phyloP scores from a whole-genome alignment of 1,140 invertebrate genomes.

The Papilio polytes region DNA sequence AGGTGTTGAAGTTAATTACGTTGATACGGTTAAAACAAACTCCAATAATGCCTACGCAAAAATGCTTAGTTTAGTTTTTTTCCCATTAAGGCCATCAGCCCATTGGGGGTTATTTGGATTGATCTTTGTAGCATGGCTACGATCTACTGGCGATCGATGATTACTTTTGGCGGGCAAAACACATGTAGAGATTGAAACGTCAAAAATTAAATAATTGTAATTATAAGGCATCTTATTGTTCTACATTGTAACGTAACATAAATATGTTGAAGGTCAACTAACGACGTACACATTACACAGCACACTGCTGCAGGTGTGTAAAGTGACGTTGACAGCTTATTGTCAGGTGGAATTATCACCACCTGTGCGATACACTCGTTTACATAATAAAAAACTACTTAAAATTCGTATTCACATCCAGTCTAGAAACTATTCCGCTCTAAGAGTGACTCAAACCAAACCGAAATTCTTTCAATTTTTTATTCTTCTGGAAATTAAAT shows the following conservation, averaged over 20 bases:
- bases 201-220: neutral
- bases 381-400: slow-evolving; percentile 34
- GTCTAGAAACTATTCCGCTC: neutral
- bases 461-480: neutral
- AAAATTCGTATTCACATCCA: neutral
- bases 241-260: neutral
- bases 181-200: neutral
- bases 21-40: too few species aligned
- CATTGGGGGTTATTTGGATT: too few species aligned
- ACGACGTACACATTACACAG: slow-evolving; percentile 37
- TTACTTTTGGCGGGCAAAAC: neutral
- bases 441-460: neutral
- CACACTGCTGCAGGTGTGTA: slow-evolving; percentile 46
- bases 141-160: neutral
- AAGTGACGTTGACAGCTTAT: slow-evolving; percentile 50
- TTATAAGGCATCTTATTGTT: neutral
- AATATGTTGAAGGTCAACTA: slow-evolving; percentile 46
- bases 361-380: slow-evolving; percentile 41
- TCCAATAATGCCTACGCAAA: too few species aligned
- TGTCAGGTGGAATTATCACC: slow-evolving; percentile 50
- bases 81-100: too few species aligned
- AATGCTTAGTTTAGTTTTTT: too few species aligned
- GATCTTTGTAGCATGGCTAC: too few species aligned
- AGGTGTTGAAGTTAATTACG: too few species aligned
- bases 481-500: neutral